Base-by-base conservation (phyloP, 1,140 invertebrate species). In the Tribolium castaneum region DNA sequence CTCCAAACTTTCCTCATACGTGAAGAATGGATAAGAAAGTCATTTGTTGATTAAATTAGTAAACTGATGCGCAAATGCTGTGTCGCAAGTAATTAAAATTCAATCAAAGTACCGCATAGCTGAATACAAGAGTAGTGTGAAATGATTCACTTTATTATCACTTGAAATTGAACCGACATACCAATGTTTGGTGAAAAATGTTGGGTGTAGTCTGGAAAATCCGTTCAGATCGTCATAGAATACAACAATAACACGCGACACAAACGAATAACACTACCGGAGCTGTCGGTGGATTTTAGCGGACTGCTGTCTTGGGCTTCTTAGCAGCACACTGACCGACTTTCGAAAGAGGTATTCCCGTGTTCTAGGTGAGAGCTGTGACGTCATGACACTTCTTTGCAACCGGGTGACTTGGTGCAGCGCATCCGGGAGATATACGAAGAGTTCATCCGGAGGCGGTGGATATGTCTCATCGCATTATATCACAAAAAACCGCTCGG, bases 311-410 rank as follows among this genome's bases (percentile, higher is more conserved):
- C 25, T 54, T 73, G 9, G 71, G 49, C 45, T 73, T 73, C 71
- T 52, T 73, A 54, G 30, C 71, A 73, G 79, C 82, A 82, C 77
- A 84, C 79, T 84, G 84, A 84, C 84, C 84, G 84, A 84, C 84
- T 84, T 84, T 84, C 84, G 56, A 81, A 77, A 77, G 80, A 81
- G 80, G 77, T 74, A 81, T 81, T 83, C 79, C 80, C 82, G 75
- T 77, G 78, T 77, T 74, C 80, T 82, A 77, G 84, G 83, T 83
- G 83, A 85, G 84, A 84, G 84, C 83, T 74, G 80, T 84, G 83
- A 84, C 84, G 83, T 85, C 84, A 84, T 62, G 34, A 62, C 19
- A 16, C 25, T 34, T 76, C 25, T 12, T 35, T 56, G 77, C 77
- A 79, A 80, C 80, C 82, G 82, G 72, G 75, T 76, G 76, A 73